Evolutionary conservation across 2,113 vertebrate species (phyloP), one percentile per base, ranked within the genome.

Genomic region (Lucifuga dentata): DNA sequence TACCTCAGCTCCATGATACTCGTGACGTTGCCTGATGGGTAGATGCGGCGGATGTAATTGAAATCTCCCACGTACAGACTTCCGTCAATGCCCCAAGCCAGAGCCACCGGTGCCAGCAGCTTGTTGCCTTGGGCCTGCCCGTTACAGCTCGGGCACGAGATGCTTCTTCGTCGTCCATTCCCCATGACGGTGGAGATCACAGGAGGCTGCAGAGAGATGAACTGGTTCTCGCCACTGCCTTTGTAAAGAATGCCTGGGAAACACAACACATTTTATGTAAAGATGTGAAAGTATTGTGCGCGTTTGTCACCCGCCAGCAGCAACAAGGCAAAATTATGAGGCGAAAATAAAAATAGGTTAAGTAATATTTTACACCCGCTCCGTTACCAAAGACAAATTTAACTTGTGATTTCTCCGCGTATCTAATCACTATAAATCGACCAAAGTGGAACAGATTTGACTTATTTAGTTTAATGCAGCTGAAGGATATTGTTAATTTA

Each of bases 61-160:
- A 99, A 99, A 83, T 99, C 98, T 1, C 97, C 98, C 5, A 99
- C 96, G 0, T 96, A 99, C 0, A 99, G 92, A 12, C 97, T 99
- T 69, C 98, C 97, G 2, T 99, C 97, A 9, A 93, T 94, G 48
- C 97, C 98, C 80, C 97, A 98, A 0, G 98, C 96, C 65, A 99
- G 83, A 0, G 97, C 96, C 20, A 99, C 96, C 0, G 98, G 97
- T 15, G 98, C 97, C 85, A 99, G 35, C 5, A 99, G 92, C 85
- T 99, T 99, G 86, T 99, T 99, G n/a, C 98, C 98, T 17, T 96
- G 96, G 0, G 98, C 97, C 81, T 97, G 97, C 1, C 97, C 98
- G 2, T 99, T 99, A 73, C 98, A 99, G 63, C 98, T 99, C 0
- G 98, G 98, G 56, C 98, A 99, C 0, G 98, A 99, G 87, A 99